Conservation (phyloP, 35 echinoderm and acorn worm species). For the Strongylocentrotus purpuratus region DNA sequence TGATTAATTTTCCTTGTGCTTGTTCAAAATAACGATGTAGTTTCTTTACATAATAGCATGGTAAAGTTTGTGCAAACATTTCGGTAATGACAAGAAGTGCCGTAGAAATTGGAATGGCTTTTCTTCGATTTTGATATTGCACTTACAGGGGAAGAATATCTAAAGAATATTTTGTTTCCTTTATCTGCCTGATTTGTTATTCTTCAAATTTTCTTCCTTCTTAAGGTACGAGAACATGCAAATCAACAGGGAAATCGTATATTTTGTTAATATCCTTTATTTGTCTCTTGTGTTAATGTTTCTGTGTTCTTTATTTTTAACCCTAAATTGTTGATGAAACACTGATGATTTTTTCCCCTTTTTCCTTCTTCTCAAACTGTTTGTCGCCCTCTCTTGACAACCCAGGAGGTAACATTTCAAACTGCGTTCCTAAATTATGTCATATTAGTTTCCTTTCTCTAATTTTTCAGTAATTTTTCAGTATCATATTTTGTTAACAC, state of each 20-base stretch:
- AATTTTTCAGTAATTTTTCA: neutral
- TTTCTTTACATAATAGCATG: no score
- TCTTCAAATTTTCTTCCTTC: neutral
- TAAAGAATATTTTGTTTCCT: neutral
- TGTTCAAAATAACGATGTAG: no score
- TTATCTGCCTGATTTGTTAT: neutral
- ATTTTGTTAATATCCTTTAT: neutral
- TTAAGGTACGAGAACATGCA: neutral
- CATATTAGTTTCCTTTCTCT: neutral
- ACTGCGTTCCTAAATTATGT: neutral
- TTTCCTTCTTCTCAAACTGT: neutral
- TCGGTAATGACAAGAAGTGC: no score
- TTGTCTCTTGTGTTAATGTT: neutral
- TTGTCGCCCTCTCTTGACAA: slow-evolving; percentile 35
- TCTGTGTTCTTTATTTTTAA: neutral
- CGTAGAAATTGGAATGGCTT: no score
- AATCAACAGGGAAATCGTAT: no score
- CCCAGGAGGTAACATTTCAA: slow-evolving; percentile 44
- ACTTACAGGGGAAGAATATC: no score
- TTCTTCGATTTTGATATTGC: no score
- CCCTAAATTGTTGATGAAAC: neutral
- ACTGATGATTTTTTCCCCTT: neutral
- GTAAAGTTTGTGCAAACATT: no score
- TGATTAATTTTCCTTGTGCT: no score
- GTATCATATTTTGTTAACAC: neutral